Conservation (phyloP, 2,113 vertebrate species). For the Stigmatopora argus region DNA sequence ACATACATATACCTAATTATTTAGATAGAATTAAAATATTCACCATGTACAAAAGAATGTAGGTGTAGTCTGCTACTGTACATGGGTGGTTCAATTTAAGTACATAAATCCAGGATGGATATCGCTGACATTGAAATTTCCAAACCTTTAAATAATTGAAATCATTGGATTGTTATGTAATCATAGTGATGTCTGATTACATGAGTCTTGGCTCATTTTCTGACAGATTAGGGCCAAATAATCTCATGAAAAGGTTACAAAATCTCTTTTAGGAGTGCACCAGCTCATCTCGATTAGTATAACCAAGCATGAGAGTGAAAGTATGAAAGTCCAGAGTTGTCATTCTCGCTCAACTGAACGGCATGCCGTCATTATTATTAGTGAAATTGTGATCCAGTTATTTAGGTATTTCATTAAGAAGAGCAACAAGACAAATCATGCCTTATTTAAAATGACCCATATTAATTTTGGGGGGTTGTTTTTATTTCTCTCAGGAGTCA, state of each 20-base stretch:
- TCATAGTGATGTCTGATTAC: slow-evolving; percentile 44
- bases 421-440: slow-evolving; percentile 6
- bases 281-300: slow-evolving; percentile 15
- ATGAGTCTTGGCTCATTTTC: slow-evolving; percentile 29
- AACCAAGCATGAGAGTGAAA: background rate
- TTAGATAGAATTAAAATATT: background rate
- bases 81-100: background rate
- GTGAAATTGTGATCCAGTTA: slow-evolving; percentile 2
- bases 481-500: background rate
- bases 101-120: background rate
- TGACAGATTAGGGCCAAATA: slow-evolving; percentile 33
- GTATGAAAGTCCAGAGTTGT: background rate
- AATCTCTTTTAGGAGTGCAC: background rate
- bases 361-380: background rate
- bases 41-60: background rate
- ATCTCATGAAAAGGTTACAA: slow-evolving; percentile 32
- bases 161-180: slow-evolving; percentile 30
- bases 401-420: slow-evolving; percentile 5
- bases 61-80: too few species aligned
- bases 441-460: background rate
- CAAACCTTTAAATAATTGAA: slow-evolving; percentile 19
- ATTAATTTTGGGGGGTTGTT: background rate
- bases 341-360: background rate
- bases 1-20: background rate
- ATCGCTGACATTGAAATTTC: slow-evolving; percentile 4